Evolutionary conservation across 1,140 invertebrate genomes (phyloP).

Genomic region (Trialeurodes vaporariorum): DNA sequence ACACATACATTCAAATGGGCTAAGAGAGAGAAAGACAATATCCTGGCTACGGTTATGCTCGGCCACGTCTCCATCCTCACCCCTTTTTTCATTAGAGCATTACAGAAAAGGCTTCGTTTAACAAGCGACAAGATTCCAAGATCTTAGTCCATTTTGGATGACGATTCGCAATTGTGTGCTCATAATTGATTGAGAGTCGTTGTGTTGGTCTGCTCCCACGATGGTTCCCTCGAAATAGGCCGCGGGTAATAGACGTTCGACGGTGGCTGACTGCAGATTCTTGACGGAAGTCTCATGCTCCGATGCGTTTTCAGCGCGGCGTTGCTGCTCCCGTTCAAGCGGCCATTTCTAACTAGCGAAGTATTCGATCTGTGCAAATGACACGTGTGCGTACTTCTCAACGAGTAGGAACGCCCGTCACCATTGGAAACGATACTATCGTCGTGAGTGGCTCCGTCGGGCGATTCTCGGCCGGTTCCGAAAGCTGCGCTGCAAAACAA

Average conservation of each 20-base stretch:
- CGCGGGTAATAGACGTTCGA: not conserved
- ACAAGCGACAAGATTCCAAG: too few species aligned
- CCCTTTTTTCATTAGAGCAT: too few species aligned
- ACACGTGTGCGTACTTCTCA: constrained; percentile 18
- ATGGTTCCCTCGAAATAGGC: not conserved
- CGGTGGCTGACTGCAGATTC: not conserved
- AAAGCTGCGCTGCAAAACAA: constrained; percentile 36
- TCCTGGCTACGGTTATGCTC: too few species aligned
- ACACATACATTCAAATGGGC: too few species aligned
- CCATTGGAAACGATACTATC: constrained; percentile 67
- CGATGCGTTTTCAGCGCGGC: not conserved
- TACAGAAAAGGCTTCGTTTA: too few species aligned
- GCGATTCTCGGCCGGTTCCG: constrained; percentile 44
- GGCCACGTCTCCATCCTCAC: too few species aligned
- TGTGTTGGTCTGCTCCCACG: not conserved
- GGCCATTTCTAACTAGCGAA: constrained; percentile 39
- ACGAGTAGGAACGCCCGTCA: constrained; percentile 45
- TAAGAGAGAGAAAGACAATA: too few species aligned
- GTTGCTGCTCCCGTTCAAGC: constrained; percentile 8
- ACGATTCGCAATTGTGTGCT: too few species aligned
- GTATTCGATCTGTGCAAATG: constrained; percentile 48
- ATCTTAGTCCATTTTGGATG: too few species aligned
- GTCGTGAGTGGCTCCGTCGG: constrained; percentile 58
- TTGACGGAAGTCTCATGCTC: not conserved
- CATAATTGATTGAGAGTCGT: not conserved